Evolutionary conservation across 2,113 vertebrate species (phyloP).

Genomic region (Scomber japonicus): DNA sequence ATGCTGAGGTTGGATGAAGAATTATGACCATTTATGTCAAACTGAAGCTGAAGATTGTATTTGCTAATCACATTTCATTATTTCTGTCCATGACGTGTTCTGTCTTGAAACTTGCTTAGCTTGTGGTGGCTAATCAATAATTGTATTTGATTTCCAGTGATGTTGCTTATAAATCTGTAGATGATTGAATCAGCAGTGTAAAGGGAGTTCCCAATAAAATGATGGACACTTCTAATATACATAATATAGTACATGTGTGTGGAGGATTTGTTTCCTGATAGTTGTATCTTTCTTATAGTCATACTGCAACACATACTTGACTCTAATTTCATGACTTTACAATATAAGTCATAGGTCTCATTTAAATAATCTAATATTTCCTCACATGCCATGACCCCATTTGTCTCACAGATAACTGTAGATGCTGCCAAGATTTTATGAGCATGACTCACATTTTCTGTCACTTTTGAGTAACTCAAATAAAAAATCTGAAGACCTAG

Average conservation of each 20-base stretch:
- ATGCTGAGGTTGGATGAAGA: neutral
- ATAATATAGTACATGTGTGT: neutral
- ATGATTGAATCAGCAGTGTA: constrained; percentile 2
- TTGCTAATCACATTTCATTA: too few relatives aligned
- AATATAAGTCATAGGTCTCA: constrained; percentile 8
- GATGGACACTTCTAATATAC: neutral
- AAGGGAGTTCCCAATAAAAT: neutral
- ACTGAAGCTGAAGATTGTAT: too few relatives aligned
- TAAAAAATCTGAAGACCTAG: neutral
- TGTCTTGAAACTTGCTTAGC: too few relatives aligned
- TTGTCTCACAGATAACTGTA: neutral
- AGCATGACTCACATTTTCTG: neutral
- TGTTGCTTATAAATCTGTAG: neutral
- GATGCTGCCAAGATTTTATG: constrained; percentile 23
- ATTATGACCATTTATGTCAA: neutral
- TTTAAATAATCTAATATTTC: constrained; percentile 29
- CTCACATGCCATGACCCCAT: neutral
- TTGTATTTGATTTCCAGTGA: neutral
- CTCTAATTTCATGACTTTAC: constrained; percentile 49
- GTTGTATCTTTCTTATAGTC: constrained; percentile 43
- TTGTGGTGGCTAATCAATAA: too few relatives aligned
- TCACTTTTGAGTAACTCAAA: neutral
- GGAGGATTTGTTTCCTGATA: constrained; percentile 22
- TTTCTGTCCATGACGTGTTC: too few relatives aligned
- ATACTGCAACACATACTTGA: constrained; percentile 6